phyloP scores from a whole-genome alignment of 2,888 invertebrate species.

The Noctua janthe region DNA sequence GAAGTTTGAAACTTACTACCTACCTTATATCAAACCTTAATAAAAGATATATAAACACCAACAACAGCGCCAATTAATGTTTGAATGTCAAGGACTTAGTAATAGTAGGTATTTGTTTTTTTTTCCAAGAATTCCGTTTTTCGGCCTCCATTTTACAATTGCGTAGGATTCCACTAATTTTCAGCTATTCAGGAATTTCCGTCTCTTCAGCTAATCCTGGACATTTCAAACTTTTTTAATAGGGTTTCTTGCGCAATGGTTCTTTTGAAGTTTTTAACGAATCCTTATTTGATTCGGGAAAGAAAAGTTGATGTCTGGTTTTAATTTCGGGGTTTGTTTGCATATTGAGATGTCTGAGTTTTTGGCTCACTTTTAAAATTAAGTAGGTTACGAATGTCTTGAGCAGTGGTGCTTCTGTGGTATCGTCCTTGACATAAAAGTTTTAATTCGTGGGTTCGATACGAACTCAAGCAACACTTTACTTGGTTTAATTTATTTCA shows the following conservation, averaged over 20 bases:
- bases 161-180: conserved; percentile 46
- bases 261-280: conserved; percentile 22
- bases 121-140: conserved; percentile 17
- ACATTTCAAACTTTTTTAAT: conserved; percentile 54
- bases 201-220: conserved; percentile 16
- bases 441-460: background rate
- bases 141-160: conserved; percentile 9
- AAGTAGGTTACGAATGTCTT: background rate
- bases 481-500: background rate
- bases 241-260: conserved; percentile 22
- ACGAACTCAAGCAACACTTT: background rate
- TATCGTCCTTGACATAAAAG: background rate
- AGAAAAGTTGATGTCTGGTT: conserved; percentile 1
- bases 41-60: background rate
- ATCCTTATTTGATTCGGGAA: conserved; percentile 15
- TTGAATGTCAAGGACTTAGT: background rate
- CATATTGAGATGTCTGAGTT: background rate
- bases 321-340: background rate
- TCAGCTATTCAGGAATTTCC: conserved; percentile 47
- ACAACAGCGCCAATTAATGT: background rate
- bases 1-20: background rate
- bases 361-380: background rate
- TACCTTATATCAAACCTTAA: background rate
- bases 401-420: background rate
- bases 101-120: conserved; percentile 5